These are phyloP conservation scores for Lepilemur ruficaudatus DNA, from an alignment of 2,797 vertebrate genomes.

Conservation along the genomic window DNA sequence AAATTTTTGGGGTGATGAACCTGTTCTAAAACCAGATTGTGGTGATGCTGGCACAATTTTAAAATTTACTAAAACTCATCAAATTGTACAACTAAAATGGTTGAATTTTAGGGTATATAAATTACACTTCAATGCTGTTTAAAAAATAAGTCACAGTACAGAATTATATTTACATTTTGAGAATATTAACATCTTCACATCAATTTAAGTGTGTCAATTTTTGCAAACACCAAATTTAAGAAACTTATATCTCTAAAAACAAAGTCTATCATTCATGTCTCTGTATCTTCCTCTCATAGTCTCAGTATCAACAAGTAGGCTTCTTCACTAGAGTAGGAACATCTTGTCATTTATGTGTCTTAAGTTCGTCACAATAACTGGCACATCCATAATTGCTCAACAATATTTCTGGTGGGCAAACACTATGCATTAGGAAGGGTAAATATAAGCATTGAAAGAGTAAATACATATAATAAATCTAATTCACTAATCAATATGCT, in stretches of 20 bases:
- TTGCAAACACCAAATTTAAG: background rate
- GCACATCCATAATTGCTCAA: background rate
- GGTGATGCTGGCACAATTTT: background rate
- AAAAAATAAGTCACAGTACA: background rate
- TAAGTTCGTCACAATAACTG: background rate
- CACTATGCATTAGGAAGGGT: background rate
- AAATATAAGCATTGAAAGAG: background rate
- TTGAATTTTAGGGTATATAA: background rate
- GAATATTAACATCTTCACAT: background rate
- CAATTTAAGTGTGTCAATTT: background rate
- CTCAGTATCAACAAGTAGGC: background rate
- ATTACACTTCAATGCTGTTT: background rate
- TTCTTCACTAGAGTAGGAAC: background rate
- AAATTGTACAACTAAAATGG: background rate
- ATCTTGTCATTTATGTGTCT: background rate
- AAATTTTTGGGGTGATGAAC: background rate
- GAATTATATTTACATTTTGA: background rate
- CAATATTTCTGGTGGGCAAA: background rate
- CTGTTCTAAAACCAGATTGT: background rate
- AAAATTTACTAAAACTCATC: background rate
- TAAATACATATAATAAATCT: background rate
- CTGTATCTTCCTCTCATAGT: background rate
- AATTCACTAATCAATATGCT: background rate
- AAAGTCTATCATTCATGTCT: background rate
- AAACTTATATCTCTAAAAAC: background rate